Conservation (phyloP, 2,797 vertebrate species). For the Carcharodon carcharias region DNA sequence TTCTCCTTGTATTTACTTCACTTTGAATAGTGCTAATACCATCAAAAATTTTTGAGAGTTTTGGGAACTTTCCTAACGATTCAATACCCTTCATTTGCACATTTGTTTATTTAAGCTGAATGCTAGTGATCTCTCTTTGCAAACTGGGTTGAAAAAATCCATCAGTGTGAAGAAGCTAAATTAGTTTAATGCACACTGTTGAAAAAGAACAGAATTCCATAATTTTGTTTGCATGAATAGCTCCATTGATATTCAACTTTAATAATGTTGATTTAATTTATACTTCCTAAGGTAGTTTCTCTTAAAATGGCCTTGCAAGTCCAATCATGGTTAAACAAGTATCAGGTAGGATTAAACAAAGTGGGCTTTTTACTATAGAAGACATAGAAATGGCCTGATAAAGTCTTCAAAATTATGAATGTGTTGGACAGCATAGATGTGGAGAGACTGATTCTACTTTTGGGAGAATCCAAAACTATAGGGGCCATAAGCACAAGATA, state of each 20-base stretch:
- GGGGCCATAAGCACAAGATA: not conserved
- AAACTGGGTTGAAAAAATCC: not conserved
- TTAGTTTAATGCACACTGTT: not conserved
- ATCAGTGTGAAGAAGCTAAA: not conserved
- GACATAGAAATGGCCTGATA: no score
- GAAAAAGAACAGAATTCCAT: not conserved
- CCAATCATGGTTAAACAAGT: not conserved
- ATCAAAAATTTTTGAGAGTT: not conserved
- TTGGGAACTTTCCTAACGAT: not conserved
- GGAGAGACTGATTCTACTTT: not conserved
- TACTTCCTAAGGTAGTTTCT: not conserved
- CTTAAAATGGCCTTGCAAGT: not conserved
- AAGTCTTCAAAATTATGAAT: not conserved
- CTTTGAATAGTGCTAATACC: not conserved
- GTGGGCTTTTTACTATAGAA: not conserved
- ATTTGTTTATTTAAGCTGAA: not conserved
- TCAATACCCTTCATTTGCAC: not conserved
- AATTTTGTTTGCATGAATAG: not conserved
- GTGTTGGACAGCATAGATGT: not conserved
- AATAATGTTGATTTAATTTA: not conserved
- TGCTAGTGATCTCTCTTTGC: not conserved
- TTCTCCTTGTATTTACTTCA: not conserved
- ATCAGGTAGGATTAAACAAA: not conserved
- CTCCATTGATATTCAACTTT: not conserved
- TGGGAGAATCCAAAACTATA: not conserved